phyloP scores from a whole-genome alignment of 1,140 invertebrate species.

The Anoplophora glabripennis region DNA sequence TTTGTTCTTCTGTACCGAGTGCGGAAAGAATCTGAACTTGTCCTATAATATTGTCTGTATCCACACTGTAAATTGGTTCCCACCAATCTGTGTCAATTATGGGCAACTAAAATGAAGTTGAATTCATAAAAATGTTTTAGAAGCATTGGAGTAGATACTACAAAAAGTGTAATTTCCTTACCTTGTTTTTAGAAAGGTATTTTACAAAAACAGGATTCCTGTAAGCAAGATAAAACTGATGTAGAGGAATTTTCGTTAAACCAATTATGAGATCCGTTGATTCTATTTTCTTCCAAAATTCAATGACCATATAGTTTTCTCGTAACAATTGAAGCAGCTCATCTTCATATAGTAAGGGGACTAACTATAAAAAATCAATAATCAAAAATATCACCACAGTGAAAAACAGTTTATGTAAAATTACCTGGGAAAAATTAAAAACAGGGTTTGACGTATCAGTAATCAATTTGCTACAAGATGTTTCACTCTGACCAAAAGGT shows the following conservation, averaged over 20 bases:
- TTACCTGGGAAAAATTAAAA: slow-evolving; percentile 55
- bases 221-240: slow-evolving; percentile 60
- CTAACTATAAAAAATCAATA: slow-evolving; percentile 47
- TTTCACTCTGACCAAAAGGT: slow-evolving; percentile 53
- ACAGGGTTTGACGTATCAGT: slow-evolving; percentile 49
- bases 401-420: slow-evolving; percentile 16
- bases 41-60: slow-evolving; percentile 48
- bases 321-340: slow-evolving; percentile 55
- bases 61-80: slow-evolving; percentile 53
- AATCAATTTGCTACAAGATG: slow-evolving; percentile 50
- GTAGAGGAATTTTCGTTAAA: slow-evolving; percentile 56
- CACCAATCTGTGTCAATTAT: slow-evolving; percentile 61
- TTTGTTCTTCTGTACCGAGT: slow-evolving; percentile 59
- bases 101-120: slow-evolving; percentile 51
- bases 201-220: slow-evolving; percentile 56
- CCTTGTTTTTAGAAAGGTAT: slow-evolving; percentile 49
- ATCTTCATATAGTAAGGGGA: slow-evolving; percentile 56
- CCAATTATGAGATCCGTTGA: slow-evolving; percentile 52
- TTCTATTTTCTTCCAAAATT: slow-evolving; percentile 52
- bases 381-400: slow-evolving; percentile 2
- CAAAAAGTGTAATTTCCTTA: slow-evolving; percentile 18
- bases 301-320: slow-evolving; percentile 57
- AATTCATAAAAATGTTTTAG: neutral
- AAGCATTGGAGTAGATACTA: neutral
- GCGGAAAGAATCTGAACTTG: slow-evolving; percentile 57